These are phyloP conservation scores for Rhogogaster chlorosoma DNA, from an alignment of 2,888 invertebrate species.

Conservation along the genomic window DNA sequence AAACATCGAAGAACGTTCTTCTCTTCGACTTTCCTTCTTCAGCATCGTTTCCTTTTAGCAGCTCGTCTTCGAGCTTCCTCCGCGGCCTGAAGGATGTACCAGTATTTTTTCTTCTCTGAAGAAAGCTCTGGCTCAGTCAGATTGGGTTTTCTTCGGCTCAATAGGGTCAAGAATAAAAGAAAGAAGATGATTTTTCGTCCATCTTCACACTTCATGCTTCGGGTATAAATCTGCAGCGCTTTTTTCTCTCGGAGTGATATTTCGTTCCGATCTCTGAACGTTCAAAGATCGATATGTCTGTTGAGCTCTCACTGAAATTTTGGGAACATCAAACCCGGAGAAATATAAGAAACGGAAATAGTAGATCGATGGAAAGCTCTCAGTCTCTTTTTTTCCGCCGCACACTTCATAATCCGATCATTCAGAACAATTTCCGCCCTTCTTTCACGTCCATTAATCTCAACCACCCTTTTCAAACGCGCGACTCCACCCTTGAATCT, in stretches of 20 bases:
- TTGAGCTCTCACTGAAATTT: background rate
- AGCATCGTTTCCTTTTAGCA: slow-evolving; percentile 22
- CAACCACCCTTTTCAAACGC: background rate
- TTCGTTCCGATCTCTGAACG: background rate
- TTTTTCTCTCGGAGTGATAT: background rate
- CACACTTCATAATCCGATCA: background rate
- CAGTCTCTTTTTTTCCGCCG: background rate
- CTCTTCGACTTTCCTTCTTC: background rate
- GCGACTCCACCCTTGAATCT: background rate
- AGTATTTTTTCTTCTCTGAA: slow-evolving; percentile 22
- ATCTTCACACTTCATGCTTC: background rate
- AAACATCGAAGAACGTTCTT: background rate
- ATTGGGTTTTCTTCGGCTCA: background rate
- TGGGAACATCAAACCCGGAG: background rate
- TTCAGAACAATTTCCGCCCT: background rate
- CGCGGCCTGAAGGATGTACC: slow-evolving; percentile 7
- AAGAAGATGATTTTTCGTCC: background rate
- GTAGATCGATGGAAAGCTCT: background rate
- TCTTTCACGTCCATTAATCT: background rate
- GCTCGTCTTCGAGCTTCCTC: slow-evolving; percentile 20
- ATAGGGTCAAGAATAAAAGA: background rate
- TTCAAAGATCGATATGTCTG: background rate
- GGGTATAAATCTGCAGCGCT: background rate
- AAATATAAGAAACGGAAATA: background rate
- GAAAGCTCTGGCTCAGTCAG: slow-evolving; percentile 6